These are phyloP conservation scores for Caloenas nicobarica DNA, from an alignment of 2,113 vertebrate genomes.

Conservation along the genomic window DNA sequence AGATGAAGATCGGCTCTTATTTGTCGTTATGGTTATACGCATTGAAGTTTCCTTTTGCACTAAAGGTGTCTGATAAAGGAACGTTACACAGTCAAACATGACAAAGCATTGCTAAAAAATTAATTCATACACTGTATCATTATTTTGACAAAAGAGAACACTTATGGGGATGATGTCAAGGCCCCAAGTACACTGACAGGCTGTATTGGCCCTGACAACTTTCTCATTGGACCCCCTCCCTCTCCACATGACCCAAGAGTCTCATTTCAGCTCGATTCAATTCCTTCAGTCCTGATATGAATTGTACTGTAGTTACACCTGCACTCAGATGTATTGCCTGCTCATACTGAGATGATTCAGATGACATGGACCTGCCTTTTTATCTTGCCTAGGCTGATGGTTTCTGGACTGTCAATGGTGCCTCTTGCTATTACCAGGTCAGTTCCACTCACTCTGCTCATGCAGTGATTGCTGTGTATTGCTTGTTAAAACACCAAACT, in stretches of 20 bases:
- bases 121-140: neutral
- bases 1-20: neutral
- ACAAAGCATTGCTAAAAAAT: neutral
- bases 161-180: neutral
- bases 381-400: neutral
- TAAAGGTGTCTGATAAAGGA: neutral
- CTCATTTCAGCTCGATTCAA: neutral
- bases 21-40: neutral
- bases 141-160: neutral
- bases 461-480: neutral
- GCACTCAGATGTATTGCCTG: neutral
- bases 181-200: neutral
- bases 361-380: neutral
- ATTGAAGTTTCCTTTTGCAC: neutral
- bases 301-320: neutral
- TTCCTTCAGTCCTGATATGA: neutral
- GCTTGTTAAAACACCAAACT: neutral
- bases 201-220: neutral
- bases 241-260: fast-evolving
- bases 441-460: fast-evolving
- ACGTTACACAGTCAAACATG: neutral
- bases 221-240: fast-evolving
- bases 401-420: neutral
- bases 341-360: neutral
- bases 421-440: neutral